These are phyloP conservation scores for Scomber japonicus DNA, from an alignment of 2,113 vertebrate species.

Conservation along the genomic window DNA sequence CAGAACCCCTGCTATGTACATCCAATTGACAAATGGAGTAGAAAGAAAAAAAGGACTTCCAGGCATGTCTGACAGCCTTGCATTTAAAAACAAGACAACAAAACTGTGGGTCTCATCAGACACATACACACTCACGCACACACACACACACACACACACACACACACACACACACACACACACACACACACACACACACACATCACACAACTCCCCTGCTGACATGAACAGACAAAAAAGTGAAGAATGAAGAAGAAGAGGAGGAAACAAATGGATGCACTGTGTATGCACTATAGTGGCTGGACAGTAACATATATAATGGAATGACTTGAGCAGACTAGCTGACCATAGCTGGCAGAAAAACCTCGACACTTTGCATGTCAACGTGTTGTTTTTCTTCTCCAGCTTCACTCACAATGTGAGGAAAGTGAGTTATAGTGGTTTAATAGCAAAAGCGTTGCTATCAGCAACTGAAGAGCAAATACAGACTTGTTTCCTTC, in stretches of 20 bases:
- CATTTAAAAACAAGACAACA: neutral
- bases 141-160: neutral
- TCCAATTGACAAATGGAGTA: conserved; percentile 14
- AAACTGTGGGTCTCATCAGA: conserved; percentile 10
- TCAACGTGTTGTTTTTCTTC: conserved; percentile 11
- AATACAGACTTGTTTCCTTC: neutral
- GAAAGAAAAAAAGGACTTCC: neutral
- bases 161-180: neutral
- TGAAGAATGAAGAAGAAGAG: neutral
- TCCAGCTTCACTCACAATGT: conserved; percentile 1
- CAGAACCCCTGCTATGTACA: neutral
- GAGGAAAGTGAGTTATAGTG: neutral
- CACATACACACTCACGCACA: neutral
- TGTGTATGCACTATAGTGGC: conserved; percentile 72
- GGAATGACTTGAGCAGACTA: neutral
- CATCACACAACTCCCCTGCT: conserved; percentile 18
- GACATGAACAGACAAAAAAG: conserved; percentile 10
- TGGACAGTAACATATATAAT: conserved; percentile 45
- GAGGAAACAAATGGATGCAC: conserved; percentile 52
- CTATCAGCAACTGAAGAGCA: neutral
- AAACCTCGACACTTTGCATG: conserved; percentile 25
- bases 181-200: neutral
- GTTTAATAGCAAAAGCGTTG: neutral
- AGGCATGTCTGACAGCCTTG: neutral
- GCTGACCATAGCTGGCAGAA: conserved; percentile 1